Evolutionary conservation across 2,113 vertebrate species (phyloP), one percentile per base, ranked within the genome.

Genomic region (Channa maculata): DNA sequence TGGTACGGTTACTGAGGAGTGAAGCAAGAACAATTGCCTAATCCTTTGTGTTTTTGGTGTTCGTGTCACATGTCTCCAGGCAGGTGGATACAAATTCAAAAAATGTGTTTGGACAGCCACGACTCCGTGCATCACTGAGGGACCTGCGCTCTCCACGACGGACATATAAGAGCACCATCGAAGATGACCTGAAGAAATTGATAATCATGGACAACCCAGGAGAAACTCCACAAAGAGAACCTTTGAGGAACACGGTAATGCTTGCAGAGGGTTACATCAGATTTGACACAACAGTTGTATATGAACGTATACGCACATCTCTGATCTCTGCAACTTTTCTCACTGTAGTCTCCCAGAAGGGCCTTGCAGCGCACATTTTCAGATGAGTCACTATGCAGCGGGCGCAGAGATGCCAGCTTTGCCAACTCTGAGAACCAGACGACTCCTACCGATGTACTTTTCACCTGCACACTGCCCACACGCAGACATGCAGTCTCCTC

Each of bases 161-260:
- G 54, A 90, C 93, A 2, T 93, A 96, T 72, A 98, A 98, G 78
- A 98, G 96, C 59, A 97, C 95, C 83, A 95, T 98, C 0, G 97
- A 98, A 78, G 97, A 97, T 0, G 97, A 98, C 83, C 91, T 98
- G 70, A 98, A 97, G 86, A 97, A 96, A 46, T 95, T 98, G 46
- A 98, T 98, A 78, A 95, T 97, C 88, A 96, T 98, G 96, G 97
- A 98, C 93, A 93, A 89, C 82, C 85, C 93, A 0, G 77, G 82
- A 0, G 96, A 97, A 52, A 45, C 45, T 2, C 92, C 90, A 2
- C 95, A 94, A 15, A 85, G 93, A 59, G 95, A 96, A 0, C 80
- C 86, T 3, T 93, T 95, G 67, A 92, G 93, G 8, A 64, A 39
- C 55, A 57, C 48, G 39, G 48, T 13, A 2, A n/a, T 8, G 7